Conservation (phyloP, 2,113 vertebrate genomes). For the Amblyopsis rosae region DNA sequence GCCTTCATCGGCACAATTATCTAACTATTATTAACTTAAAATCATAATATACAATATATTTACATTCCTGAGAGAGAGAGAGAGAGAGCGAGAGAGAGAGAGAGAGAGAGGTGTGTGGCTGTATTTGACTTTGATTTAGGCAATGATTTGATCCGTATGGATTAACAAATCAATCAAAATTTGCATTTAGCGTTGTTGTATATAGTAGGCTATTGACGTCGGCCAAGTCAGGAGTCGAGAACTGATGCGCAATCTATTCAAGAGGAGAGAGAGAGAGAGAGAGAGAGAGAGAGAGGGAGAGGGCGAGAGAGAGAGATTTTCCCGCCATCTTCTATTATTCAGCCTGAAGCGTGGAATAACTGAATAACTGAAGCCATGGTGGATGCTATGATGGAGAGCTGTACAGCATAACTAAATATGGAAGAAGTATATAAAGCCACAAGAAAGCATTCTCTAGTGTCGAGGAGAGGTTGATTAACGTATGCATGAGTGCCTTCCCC, state of each 20-base stretch:
- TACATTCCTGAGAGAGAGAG: neutral
- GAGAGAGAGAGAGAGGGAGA: constrained; percentile 27
- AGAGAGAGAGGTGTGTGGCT: no score
- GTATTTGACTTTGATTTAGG: constrained; percentile 8
- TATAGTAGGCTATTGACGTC: constrained; percentile 43
- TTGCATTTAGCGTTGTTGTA: constrained; percentile 48
- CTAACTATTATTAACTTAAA: no score
- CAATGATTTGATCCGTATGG: constrained; percentile 36
- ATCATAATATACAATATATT: no score
- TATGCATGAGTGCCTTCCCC: constrained; percentile 50
- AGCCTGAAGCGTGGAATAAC: constrained; percentile 67
- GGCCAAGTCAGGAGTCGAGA: constrained; percentile 32
- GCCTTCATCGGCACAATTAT: no score
- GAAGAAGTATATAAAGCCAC: no score
- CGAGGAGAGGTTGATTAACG: constrained; percentile 39
- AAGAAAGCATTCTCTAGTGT: no score
- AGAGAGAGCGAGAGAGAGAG: neutral
- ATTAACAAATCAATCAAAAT: constrained; percentile 49
- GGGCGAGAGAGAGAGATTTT: constrained; percentile 25
- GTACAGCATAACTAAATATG: no score
- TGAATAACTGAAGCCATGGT: constrained; percentile 70
- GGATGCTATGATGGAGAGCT: neutral
- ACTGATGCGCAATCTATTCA: constrained; percentile 48
- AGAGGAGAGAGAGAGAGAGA: constrained; percentile 30
- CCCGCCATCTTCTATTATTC: constrained; percentile 62